Conservation (phyloP, 2,888 invertebrate genomes). For the Lithophane leautieri region DNA sequence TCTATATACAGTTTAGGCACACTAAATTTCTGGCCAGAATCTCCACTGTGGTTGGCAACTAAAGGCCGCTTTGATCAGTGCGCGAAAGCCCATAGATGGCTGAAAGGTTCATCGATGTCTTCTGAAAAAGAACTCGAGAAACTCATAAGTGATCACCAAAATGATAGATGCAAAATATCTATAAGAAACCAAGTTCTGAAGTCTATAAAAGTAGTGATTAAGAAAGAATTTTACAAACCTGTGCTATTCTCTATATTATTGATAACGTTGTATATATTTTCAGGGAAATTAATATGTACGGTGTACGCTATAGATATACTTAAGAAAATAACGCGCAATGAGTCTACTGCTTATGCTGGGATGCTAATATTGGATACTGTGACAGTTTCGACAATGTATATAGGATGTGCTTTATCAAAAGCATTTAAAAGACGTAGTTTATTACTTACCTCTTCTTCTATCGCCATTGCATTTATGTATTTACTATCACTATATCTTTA, state of each 20-base stretch:
- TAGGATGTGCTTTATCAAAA: constrained; percentile 67
- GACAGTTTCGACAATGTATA: constrained; percentile 69
- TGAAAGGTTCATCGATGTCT: constrained; percentile 55
- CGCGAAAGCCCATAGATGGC: constrained; percentile 59
- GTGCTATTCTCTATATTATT: constrained; percentile 27
- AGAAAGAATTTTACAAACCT: constrained; percentile 48
- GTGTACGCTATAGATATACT: constrained; percentile 72
- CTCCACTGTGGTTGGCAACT: constrained; percentile 67
- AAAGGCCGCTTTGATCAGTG: constrained; percentile 49
- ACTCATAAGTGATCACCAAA: constrained; percentile 32
- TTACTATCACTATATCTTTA: constrained; percentile 41
- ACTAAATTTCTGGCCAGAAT: constrained; percentile 68
- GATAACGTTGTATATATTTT: constrained; percentile 35
- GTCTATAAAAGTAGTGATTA: not conserved
- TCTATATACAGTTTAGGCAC: constrained; percentile 53
- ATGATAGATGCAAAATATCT: constrained; percentile 6
- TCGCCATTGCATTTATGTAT: constrained; percentile 60
- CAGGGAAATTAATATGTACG: constrained; percentile 50
- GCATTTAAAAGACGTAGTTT: constrained; percentile 64
- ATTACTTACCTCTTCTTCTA: constrained; percentile 60
- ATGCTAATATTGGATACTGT: constrained; percentile 75
- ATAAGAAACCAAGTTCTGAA: constrained; percentile 6
- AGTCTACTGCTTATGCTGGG: constrained; percentile 67
- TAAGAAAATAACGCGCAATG: constrained; percentile 65
- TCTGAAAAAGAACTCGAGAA: constrained; percentile 56